A percentile compares a stretch with the other conserved stretches of the same genome.
Conservation (phyloP, 2,113 vertebrate species). For the Scalopus aquaticus region DNA sequence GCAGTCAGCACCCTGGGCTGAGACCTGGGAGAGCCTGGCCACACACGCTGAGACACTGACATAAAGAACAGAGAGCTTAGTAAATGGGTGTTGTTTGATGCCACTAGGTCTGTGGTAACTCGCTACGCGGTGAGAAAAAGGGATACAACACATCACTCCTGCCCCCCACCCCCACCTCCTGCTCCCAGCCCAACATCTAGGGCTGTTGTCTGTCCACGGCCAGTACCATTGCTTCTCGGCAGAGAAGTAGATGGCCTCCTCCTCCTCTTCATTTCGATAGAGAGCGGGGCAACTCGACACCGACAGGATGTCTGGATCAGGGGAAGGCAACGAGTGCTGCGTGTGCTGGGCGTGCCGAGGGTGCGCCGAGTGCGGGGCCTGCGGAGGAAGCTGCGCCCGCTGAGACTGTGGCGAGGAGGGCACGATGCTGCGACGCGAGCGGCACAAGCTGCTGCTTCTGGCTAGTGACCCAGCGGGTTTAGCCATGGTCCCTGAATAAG, state of each 20-base stretch:
- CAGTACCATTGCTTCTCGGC: slow-evolving; percentile 95
- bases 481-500: slow-evolving; percentile 84
- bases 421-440: slow-evolving; percentile 93
- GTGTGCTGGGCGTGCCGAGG: slow-evolving; percentile 54
- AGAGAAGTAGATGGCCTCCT: slow-evolving; percentile 95
- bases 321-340: slow-evolving; percentile 88
- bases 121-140: neutral
- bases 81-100: neutral
- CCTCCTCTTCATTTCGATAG: slow-evolving; percentile 93
- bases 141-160: rapidly evolving
- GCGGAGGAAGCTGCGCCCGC: slow-evolving; percentile 69
- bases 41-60: neutral
- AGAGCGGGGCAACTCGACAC: slow-evolving; percentile 94
- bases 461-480: slow-evolving; percentile 88
- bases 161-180: too few relatives aligned
- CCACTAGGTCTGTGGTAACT: neutral
- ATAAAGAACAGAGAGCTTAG: neutral
- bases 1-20: neutral
- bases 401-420: slow-evolving; percentile 90
- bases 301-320: slow-evolving; percentile 96
- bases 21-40: neutral
- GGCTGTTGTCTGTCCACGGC: neutral
- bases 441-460: slow-evolving; percentile 95
- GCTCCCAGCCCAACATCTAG: neutral
- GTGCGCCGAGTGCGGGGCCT: neutral